phyloP scores from a whole-genome alignment of 1,140 invertebrate genomes.

The Temnothorax nylanderi region DNA sequence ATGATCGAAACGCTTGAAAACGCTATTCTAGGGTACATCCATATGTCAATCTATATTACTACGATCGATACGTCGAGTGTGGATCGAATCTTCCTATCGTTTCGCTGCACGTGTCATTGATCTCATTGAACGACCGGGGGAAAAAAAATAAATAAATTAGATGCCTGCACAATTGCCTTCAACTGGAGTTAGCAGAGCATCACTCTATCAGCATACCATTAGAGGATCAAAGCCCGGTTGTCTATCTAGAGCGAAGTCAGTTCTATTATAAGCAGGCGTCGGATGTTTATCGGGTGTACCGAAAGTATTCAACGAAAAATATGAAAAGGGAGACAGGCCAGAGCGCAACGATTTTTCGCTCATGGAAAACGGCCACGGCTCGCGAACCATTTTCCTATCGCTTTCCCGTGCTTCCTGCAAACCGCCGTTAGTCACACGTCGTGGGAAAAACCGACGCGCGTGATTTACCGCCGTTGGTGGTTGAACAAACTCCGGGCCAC shows the following conservation, averaged over 20 bases:
- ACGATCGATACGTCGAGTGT: background rate
- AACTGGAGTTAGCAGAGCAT: conserved; percentile 76
- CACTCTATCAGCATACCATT: conserved; percentile 78
- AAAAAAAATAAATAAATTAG: conserved; percentile 59
- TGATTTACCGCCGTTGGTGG: conserved; percentile 24
- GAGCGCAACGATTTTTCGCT: conserved; percentile 43
- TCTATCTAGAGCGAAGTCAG: conserved; percentile 52
- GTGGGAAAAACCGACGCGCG: conserved; percentile 36
- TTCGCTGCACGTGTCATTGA: conserved; percentile 64
- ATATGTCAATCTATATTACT: background rate
- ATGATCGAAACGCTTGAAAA: background rate
- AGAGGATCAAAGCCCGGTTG: conserved; percentile 68
- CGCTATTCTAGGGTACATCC: background rate
- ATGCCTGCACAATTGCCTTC: conserved; percentile 62
- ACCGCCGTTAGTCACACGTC: conserved; percentile 12
- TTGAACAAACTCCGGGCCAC: conserved; percentile 19
- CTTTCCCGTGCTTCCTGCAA: conserved; percentile 5
- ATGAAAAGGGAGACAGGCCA: conserved; percentile 46
- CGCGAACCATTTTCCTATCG: conserved; percentile 4
- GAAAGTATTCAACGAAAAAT: conserved; percentile 63
- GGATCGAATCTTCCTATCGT: background rate
- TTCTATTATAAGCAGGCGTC: conserved; percentile 58
- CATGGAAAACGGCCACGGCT: conserved; percentile 4
- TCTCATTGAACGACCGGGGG: conserved; percentile 23
- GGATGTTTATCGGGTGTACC: conserved; percentile 70